Evolutionary conservation across 2,888 invertebrate species (phyloP), one percentile per base, ranked within the genome.

Genomic region (Drosophila cognata): DNA sequence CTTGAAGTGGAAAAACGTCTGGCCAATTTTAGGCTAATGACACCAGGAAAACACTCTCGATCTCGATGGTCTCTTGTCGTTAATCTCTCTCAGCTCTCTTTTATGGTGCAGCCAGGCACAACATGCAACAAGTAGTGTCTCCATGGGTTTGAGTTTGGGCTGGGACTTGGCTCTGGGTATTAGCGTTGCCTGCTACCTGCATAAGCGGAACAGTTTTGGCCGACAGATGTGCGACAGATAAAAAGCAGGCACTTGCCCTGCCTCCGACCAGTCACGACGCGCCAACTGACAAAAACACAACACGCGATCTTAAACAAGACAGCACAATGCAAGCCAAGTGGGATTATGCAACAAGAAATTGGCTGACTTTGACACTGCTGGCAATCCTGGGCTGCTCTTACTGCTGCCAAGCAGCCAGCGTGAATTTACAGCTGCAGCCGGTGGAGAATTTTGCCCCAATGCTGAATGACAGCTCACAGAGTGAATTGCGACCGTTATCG

Each of bases 11-110:
- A 89, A 89, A 89, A 86, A 84, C 71, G 82, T 58, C 67, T 68
- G 66, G 53, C 57, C 70, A 77, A 86, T 89, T 84, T 79, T 75
- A 80, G 90, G 90, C 84, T 89, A 86, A 89, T 82, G 89, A 89
- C 89, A 90, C 77, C 78, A 87, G 81, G 82, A 84, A 89, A 89
- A 76, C 80, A 81, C 77, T 86, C 84, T 75, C 78, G 63, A 70
- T 74, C 46, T 56, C 60, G 48, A 28, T 66, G 48, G 48, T 56
- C 53, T 53, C 38, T 57, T 48, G 25, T 21, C 48, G 67, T 31
- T 61, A 62, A 59, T 69, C 64, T 66, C 59, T 55, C 51, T 28
- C 57, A 21, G 70, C 71, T 72, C 67, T 64, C 63, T 69, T 82
- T 87, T 70, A 72, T 58, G 77, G 79, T 77, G 78, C 89, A 91